Evolutionary conservation across 2,113 vertebrate species (phyloP), one percentile per base, ranked within the genome.

Genomic region (Dryoscopus gambensis): DNA sequence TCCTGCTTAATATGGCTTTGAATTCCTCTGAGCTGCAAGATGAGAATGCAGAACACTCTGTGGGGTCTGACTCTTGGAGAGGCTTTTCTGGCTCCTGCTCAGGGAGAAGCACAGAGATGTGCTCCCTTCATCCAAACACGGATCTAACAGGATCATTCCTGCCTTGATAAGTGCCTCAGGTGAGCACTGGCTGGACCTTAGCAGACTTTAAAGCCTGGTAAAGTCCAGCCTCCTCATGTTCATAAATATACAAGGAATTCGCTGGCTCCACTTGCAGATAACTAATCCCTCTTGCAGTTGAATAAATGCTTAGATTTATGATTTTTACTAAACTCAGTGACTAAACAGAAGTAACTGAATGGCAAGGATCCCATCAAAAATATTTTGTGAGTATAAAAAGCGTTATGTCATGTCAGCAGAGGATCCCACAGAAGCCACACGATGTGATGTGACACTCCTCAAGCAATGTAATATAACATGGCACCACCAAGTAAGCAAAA

Each of bases 401-500:
- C 84, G 39, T 94, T 84, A 63, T 96, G 97, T 97, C 93, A 92
- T 27, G 47, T 96, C 95, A 97, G 97, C 71, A 60, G 85, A 37
- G 56, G 83, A 96, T 63, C 89, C 87, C 89, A 96, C 87, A 85
- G 59, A 70, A 85, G 50, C 84, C 75, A 91, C 91, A 83, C 20
- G 18, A 90, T 67, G 93, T 65, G 84, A 95, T 95, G 88, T 96
- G 97, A 98, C 97, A 97, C 73, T 47, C 49, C 83, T 93, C 96
- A 89, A 93, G 91, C 93, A 95, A 97, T 90, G 84, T 95, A 90
- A 95, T 89, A 96, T 47, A 98, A 97, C 89, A 91, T 93, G 97
- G 96, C 95, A 96, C 91, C 76, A 96, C 93, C 84, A 92, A 96
- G 96, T 90, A 95, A 97, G 95, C 96, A 96, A 96, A 96, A 96